phyloP scores from a whole-genome alignment of 2,113 vertebrate species.

The Brienomyrus brachyistius region DNA sequence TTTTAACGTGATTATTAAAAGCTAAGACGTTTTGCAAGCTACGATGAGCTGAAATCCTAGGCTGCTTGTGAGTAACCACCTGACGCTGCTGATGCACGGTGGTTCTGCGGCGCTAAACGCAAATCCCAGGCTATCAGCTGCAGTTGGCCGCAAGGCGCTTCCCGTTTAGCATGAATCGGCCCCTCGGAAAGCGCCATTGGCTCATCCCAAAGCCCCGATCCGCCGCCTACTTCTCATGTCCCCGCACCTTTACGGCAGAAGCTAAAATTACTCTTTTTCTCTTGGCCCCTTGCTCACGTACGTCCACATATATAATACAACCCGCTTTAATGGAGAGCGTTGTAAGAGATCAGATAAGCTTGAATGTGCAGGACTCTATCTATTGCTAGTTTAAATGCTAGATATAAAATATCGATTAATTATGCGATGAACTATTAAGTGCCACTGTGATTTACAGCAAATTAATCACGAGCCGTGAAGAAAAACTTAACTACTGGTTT shows the following conservation, averaged over 20 bases:
- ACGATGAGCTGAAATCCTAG: not conserved
- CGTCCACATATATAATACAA: not conserved
- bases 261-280: not conserved
- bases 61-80: slow-evolving; percentile 30
- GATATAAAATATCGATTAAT: not conserved
- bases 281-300: not conserved
- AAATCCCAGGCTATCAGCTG: slow-evolving; percentile 30
- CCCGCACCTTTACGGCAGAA: not conserved
- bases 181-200: slow-evolving; percentile 46
- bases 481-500: not conserved
- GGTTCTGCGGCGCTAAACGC: slow-evolving; percentile 45
- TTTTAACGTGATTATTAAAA: not conserved
- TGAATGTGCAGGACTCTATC: not conserved
- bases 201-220: slow-evolving; percentile 9
- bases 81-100: slow-evolving; percentile 31
- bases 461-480: not conserved
- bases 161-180: slow-evolving; percentile 33
- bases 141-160: slow-evolving; percentile 43
- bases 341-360: not conserved
- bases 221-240: slow-evolving; percentile 19
- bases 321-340: not conserved
- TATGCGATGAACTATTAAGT: not conserved
- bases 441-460: not conserved
- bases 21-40: not conserved
- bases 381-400: not conserved